These are phyloP conservation scores for Oconnorella tubifera DNA, from an alignment of 2,888 invertebrate species.

Conservation along the genomic window DNA sequence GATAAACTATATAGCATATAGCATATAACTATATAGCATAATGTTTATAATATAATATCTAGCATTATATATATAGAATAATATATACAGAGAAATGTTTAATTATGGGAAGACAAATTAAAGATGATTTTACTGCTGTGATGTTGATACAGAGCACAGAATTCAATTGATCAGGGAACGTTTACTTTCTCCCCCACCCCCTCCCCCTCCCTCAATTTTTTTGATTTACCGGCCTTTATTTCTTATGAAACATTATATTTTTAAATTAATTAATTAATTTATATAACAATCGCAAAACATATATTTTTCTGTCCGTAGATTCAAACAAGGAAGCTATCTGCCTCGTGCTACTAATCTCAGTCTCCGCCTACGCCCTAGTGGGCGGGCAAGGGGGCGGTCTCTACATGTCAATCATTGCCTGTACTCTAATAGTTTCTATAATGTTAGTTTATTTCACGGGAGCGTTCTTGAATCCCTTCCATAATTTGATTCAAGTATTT, in stretches of 20 bases:
- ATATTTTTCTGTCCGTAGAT: conserved; percentile 16
- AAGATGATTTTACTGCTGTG: no score
- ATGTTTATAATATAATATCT: not conserved
- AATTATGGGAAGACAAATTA: no score
- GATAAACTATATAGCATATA: not conserved
- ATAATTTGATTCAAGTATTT: conserved; percentile 4
- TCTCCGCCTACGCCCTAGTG: conserved; percentile 28
- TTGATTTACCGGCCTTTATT: not conserved
- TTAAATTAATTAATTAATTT: not conserved
- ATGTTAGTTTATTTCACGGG: conserved; percentile 25
- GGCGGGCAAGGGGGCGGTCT: conserved; percentile 35
- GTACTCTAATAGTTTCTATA: conserved; percentile 21
- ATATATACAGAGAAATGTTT: no score
- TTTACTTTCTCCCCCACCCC: no score
- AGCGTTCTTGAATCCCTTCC: no score
- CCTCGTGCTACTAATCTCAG: conserved; percentile 25
- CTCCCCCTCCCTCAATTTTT: no score
- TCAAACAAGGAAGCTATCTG: conserved; percentile 25
- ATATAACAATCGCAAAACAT: not conserved
- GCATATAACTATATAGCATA: not conserved
- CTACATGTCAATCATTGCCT: conserved; percentile 33
- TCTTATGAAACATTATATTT: not conserved
- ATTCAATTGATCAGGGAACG: no score
- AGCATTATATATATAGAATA: no score
- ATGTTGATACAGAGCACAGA: no score